A percentile compares a stretch with the other conserved stretches of the same genome.
Evolutionary conservation across 2,113 vertebrate genomes (phyloP).

Genomic region (Pomatostomus ruficeps): DNA sequence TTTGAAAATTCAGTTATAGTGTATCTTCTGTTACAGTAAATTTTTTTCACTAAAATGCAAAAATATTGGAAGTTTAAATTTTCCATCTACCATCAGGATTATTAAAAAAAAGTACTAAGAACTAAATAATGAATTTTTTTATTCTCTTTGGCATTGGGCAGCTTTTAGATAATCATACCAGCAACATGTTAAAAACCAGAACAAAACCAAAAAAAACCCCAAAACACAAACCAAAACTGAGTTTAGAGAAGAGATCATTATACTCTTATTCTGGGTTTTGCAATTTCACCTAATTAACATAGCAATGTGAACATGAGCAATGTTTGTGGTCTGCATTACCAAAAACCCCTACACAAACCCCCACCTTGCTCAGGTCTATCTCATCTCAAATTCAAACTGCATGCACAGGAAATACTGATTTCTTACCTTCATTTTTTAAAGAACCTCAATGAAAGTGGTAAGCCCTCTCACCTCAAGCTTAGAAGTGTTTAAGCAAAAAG

Average conservation of each 20-base stretch:
- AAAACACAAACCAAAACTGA: not conserved
- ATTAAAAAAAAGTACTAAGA: not conserved
- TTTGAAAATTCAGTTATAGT: not conserved
- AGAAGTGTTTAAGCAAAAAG: not conserved
- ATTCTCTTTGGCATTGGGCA: not conserved
- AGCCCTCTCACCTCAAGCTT: not conserved
- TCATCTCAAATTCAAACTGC: not conserved
- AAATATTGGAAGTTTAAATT: not conserved
- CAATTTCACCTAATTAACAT: not conserved
- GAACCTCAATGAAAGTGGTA: not conserved
- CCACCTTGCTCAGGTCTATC: not conserved
- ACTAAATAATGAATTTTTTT: not conserved
- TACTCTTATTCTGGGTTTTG: not conserved
- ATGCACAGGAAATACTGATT: rapidly evolving
- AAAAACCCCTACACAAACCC: not conserved
- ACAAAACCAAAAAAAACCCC: not conserved
- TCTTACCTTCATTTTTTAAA: not conserved
- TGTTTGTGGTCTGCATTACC: not conserved
- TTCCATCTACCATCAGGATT: not conserved
- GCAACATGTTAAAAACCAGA: not conserved
- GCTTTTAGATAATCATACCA: not conserved
- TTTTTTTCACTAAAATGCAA: not conserved
- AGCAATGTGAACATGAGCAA: not conserved
- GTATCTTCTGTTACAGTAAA: not conserved
- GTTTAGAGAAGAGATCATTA: not conserved